These are phyloP conservation scores for Gadus macrocephalus DNA, from an alignment of 2,113 vertebrate genomes.

Conservation along the genomic window DNA sequence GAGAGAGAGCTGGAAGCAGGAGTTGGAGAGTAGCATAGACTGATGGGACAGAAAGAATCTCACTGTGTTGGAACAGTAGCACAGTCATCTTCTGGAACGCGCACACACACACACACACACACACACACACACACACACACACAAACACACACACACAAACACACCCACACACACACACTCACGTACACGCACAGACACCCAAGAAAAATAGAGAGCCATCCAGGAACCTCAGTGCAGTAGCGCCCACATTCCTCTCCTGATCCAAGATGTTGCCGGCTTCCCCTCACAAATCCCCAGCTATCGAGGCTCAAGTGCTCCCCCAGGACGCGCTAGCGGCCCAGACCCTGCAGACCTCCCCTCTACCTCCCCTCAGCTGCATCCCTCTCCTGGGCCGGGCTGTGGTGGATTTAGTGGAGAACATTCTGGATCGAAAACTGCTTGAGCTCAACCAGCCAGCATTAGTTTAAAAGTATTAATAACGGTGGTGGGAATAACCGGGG, in stretches of 20 bases:
- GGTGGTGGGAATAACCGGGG: too few relatives aligned
- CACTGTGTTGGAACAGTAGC: slow-evolving; percentile 59
- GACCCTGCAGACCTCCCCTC: too few relatives aligned
- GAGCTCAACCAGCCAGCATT: too few relatives aligned
- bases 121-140: neutral
- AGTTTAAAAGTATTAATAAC: too few relatives aligned
- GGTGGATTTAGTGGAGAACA: too few relatives aligned
- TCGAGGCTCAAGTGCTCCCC: neutral
- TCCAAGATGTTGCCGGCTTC: slow-evolving; percentile 22
- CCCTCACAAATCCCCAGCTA: neutral
- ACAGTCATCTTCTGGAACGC: slow-evolving; percentile 48
- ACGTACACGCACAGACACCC: too few relatives aligned
- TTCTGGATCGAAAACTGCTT: too few relatives aligned
- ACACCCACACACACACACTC: slow-evolving; percentile 8
- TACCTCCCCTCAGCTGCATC: too few relatives aligned
- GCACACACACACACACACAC: neutral
- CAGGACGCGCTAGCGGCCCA: neutral
- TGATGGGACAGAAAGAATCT: slow-evolving; percentile 55
- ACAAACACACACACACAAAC: slow-evolving; percentile 29
- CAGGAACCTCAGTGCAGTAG: neutral
- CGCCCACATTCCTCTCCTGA: slow-evolving; percentile 42
- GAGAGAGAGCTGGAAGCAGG: neutral
- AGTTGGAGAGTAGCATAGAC: slow-evolving; percentile 13
- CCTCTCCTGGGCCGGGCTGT: too few relatives aligned
- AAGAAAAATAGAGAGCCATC: too few relatives aligned